Evolutionary conservation across 2,113 vertebrate genomes (phyloP).

Genomic region (Panthera tigris): DNA sequence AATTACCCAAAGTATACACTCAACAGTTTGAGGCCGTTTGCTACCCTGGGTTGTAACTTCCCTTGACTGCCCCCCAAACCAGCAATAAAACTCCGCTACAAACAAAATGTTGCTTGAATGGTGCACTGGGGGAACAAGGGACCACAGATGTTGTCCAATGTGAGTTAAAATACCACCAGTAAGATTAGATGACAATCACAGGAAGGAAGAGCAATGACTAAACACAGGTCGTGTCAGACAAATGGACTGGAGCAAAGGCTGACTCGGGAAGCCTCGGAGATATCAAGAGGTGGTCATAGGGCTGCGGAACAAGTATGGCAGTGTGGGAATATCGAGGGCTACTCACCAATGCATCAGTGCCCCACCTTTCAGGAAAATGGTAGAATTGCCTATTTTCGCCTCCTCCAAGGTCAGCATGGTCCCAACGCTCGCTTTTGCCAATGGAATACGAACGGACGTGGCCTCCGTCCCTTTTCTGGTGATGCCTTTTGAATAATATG

Average conservation of each 20-base stretch:
- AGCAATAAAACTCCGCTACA: not conserved
- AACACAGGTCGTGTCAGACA: not conserved
- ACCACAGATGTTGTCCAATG: not conserved
- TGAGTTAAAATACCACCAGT: not conserved
- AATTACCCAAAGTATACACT: too few species aligned
- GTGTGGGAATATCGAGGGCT: not conserved
- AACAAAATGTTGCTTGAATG: not conserved
- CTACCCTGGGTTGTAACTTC: not conserved
- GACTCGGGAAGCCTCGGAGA: not conserved
- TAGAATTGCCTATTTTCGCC: rapidly evolving
- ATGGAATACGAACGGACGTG: not conserved
- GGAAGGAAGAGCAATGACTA: not conserved
- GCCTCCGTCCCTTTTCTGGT: not conserved
- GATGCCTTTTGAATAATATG: not conserved
- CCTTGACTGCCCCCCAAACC: not conserved
- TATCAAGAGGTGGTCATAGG: rapidly evolving
- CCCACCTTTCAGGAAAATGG: not conserved
- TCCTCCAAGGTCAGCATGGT: not conserved
- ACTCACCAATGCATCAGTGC: not conserved
- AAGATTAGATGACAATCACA: not conserved
- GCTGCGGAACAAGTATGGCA: rapidly evolving
- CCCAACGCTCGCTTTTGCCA: not conserved
- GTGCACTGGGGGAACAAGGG: too few species aligned
- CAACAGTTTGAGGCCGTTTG: not conserved
- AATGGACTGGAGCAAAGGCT: not conserved